Evolutionary conservation across 2,888 invertebrate genomes (phyloP), one percentile per base, ranked within the genome.

Genomic region (Rhamnusium bicolor): DNA sequence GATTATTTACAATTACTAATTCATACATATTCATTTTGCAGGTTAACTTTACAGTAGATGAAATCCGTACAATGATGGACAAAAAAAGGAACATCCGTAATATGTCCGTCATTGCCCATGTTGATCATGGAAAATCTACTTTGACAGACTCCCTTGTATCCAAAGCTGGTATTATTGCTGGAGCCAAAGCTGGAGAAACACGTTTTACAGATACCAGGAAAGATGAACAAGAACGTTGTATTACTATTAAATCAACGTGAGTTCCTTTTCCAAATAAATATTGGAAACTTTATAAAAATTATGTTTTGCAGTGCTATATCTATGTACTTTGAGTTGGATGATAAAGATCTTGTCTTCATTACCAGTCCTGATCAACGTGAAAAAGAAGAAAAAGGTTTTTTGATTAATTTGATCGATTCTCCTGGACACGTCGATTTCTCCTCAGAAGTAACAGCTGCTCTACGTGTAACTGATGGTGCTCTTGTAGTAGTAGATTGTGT

Each of bases 1-100:
- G 2, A 32, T 29, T 27, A 47, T 2, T 54, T 27, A 14, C 47
- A 2, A 29, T 1, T 46, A 27, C 54, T 68, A 51, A 32, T 71
- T 49, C 27, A 66, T 47, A 14, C 12, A 61, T 69, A 51, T 77
- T 66, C 66, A 46, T 72, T 58, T 81, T 89, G 51, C 85, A 99
- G 99, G 99, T 99, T 94, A 99, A 99, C 94, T 99, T 99, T 91
- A 99, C 99, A 82, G 97, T 99, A 91, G 99, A 99, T 92, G 98
- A 99, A 92, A 99, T 99, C 92, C 96, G 99, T 91, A 91, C 87
- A 89, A 97, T 99, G 95, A 99, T 99, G 99, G 99, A 99, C 96
- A 97, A 97, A 90, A 99, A 99, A 93, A 93, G 92, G 92, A 99
- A 99, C 89, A 99, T 99, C 92, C 95, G 99, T 89, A 99, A 99